phyloP scores from a whole-genome alignment of 2,797 vertebrate species.

The Myotis myotis region DNA sequence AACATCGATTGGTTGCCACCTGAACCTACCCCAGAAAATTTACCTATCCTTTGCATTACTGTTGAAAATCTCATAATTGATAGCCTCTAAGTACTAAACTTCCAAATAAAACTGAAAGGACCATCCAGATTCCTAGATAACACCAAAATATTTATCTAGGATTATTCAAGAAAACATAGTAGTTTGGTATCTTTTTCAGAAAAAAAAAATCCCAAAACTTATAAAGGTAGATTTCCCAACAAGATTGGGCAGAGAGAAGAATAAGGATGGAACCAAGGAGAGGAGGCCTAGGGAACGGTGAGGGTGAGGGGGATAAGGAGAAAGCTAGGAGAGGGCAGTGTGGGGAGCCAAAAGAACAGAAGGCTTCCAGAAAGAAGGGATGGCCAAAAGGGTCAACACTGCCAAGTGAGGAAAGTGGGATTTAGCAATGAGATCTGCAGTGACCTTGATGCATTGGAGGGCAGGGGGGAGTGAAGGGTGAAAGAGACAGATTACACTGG shows the following conservation, averaged over 20 bases:
- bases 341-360: neutral
- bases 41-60: conserved; percentile 20
- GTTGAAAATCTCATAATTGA: neutral
- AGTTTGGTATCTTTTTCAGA: conserved; percentile 69
- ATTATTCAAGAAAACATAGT: conserved; percentile 54
- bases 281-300: too few relatives aligned
- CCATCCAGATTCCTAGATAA: conserved; percentile 33
- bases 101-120: conserved; percentile 46
- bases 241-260: neutral
- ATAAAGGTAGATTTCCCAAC: neutral
- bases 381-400: neutral
- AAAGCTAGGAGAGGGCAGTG: neutral
- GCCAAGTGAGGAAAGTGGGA: neutral
- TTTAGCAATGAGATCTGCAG: neutral
- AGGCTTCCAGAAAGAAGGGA: neutral
- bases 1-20: too few relatives aligned
- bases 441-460: neutral
- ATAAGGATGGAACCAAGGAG: neutral
- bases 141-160: conserved; percentile 29
- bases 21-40: neutral
- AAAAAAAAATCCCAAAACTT: conserved; percentile 63
- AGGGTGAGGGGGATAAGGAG: neutral
- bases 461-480: neutral
- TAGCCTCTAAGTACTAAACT: conserved; percentile 15
- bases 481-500: neutral